Base-by-base conservation (phyloP, 2,888 invertebrate species). In the Spilosoma lubricipeda region DNA sequence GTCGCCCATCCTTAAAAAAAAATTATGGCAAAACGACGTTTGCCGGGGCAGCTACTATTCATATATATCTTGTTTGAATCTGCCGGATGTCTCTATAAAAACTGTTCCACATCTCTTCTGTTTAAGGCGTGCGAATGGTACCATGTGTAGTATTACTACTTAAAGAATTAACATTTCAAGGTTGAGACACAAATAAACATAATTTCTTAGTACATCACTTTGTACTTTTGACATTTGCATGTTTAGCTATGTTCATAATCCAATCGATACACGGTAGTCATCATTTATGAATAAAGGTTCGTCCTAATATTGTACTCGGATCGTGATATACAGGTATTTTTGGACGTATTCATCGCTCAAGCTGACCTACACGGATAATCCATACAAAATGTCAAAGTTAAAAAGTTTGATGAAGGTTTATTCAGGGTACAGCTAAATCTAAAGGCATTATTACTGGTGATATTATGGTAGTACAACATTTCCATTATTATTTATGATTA, bases 161-260 rank as follows among this genome's bases (percentile, higher is more conserved):
- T 66, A 7, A 42, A n/a, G 18, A 8, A 20, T 30, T 2, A 48
- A 30, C 18, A 27, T n/a, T 30, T 30, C 48, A 67, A 67, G 67
- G 33, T 4, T 33, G 11, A 45, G 48, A 52, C 23, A 20, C 20
- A 33, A 33, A 33, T 33, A 13, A 65, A 7, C 30, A 15, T 8
- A 7, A 18, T 65, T 33, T 20, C 33, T 15, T 36, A 23, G 33
- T 65, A 3, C 33, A 65, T 36, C 20, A 65, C 13, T 52, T 56
- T 39, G 18, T 56, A n/a, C 36, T 64, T 52, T 27, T 67, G 67
- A 72, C 72, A 59, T 72, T 67, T 45, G 67, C 67, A 59, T 67
- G 72, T 59, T 20, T 42, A 42, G 27, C 56, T 70, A 13, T 33
- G 65, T 8, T 45, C 18, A 52, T 56, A 65, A 56, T 9, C 20